Percentiles rank a stretch among this genome's conserved stretches.
Evolutionary conservation across 2,113 vertebrate species (phyloP).

Genomic region (Vicugna pacos): DNA sequence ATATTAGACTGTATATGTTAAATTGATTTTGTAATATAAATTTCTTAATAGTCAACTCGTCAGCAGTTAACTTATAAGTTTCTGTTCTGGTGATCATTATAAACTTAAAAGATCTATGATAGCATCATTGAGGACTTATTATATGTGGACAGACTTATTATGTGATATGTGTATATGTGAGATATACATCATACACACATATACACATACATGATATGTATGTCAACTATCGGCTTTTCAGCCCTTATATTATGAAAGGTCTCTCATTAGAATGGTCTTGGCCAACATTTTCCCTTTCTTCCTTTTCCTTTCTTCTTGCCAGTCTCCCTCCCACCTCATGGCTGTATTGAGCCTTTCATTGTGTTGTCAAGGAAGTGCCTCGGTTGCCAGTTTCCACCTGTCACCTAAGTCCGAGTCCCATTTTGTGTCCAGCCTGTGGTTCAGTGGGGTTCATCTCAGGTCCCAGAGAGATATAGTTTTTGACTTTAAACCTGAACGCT

Average conservation of each 20-base stretch:
- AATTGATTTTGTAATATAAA: not conserved
- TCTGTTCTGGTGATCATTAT: not conserved
- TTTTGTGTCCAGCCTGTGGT: not conserved
- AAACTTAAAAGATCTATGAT: not conserved
- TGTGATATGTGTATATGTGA: not conserved
- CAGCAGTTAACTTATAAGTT: not conserved
- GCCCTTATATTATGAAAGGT: not conserved
- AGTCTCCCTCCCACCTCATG: not conserved
- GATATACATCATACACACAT: not conserved
- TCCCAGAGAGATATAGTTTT: not conserved
- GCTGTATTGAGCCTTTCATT: not conserved
- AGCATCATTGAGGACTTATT: not conserved
- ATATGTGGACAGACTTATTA: not conserved
- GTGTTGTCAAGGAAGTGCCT: fast-evolving
- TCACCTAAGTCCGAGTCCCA: not conserved
- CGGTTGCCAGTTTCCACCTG: not conserved
- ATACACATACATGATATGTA: too few species aligned
- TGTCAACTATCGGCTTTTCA: not conserved
- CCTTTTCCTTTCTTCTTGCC: not conserved
- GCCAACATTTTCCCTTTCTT: not conserved
- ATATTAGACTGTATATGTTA: not conserved
- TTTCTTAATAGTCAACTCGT: not conserved
- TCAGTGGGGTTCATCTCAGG: not conserved
- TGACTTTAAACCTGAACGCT: not conserved
- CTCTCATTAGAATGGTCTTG: not conserved